Conservation (phyloP, 2,797 vertebrate genomes). For the Dermochelys coriacea region DNA sequence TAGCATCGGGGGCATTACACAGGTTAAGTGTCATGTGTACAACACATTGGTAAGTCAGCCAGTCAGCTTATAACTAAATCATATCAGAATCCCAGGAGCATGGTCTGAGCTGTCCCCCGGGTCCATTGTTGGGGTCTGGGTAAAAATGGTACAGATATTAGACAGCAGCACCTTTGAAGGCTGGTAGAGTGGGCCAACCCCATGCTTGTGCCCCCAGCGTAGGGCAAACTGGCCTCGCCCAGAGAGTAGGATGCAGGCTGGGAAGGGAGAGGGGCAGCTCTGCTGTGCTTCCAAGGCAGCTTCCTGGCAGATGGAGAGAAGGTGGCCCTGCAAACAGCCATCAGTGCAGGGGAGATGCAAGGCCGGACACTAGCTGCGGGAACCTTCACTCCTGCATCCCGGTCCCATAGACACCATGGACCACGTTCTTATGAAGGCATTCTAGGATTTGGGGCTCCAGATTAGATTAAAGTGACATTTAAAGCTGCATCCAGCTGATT, state of each 20-base stretch:
- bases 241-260: not conserved
- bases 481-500: too few relatives aligned
- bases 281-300: fast-evolving
- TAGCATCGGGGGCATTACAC: not conserved
- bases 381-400: too few relatives aligned
- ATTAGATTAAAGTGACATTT: too few relatives aligned
- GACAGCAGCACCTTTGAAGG: not conserved
- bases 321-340: too few relatives aligned
- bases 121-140: fast-evolving
- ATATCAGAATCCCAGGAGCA: not conserved
- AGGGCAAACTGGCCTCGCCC: too few relatives aligned
- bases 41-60: fast-evolving
- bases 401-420: too few relatives aligned
- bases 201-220: too few relatives aligned
- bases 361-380: not conserved
- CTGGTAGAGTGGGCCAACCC: not conserved
- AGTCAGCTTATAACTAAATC: not conserved
- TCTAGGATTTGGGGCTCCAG: too few relatives aligned
- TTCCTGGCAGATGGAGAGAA: not conserved
- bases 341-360: not conserved
- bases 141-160: too few relatives aligned
- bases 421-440: too few relatives aligned
- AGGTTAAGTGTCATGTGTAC: too few relatives aligned
- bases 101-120: fast-evolving
- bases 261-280: not conserved